phyloP scores from a whole-genome alignment of 2,797 vertebrate species.

The Xiphophorus birchmanni region DNA sequence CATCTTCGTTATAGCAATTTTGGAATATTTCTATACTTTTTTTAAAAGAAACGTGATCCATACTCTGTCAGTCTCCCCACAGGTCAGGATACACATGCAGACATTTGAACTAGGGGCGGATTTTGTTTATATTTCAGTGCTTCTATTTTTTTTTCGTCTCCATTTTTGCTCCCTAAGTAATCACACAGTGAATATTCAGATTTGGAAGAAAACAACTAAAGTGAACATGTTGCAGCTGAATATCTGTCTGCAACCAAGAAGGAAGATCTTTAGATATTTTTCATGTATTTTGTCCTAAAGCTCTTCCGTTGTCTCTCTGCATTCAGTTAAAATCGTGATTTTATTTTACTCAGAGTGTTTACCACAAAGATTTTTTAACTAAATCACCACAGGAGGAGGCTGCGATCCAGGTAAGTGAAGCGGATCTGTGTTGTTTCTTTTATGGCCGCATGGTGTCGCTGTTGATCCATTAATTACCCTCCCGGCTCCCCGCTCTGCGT shows the following conservation, averaged over 20 bases:
- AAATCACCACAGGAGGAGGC: not conserved
- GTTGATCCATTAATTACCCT: conserved; percentile 38
- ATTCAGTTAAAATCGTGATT: not conserved
- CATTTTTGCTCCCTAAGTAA: not conserved
- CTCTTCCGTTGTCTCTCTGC: not conserved
- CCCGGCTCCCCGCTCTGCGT: not conserved
- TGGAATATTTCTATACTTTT: too few species aligned
- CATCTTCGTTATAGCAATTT: too few species aligned
- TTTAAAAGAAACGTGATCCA: too few species aligned
- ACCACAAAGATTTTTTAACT: not conserved
- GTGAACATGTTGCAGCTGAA: not conserved
- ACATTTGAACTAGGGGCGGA: not conserved
- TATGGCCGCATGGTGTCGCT: conserved; percentile 55
- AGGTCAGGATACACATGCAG: too few species aligned
- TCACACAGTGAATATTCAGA: not conserved
- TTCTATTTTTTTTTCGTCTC: not conserved
- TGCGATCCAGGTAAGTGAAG: not conserved
- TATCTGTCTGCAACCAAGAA: not conserved
- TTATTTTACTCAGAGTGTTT: not conserved
- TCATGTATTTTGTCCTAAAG: not conserved
- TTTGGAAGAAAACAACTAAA: not conserved
- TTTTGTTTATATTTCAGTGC: not conserved
- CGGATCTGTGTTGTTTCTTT: not conserved
- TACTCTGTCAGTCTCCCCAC: too few species aligned
- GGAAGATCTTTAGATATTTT: not conserved